These are phyloP conservation scores for Ceratoteleas bidentatus DNA, from an alignment of 1,140 invertebrate species.

Conservation along the genomic window DNA sequence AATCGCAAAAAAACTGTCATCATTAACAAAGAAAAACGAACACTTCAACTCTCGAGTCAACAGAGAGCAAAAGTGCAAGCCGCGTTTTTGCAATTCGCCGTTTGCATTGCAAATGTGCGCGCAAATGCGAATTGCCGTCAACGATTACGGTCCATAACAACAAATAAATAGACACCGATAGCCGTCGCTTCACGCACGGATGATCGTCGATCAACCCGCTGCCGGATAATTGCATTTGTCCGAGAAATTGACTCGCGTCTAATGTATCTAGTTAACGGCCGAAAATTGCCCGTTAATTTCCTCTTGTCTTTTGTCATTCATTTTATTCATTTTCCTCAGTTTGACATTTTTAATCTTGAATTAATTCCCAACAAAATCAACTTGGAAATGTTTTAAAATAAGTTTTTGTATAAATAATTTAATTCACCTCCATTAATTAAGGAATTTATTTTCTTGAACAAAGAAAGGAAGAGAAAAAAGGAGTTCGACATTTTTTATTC, in stretches of 20 bases:
- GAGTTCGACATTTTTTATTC: too few species aligned
- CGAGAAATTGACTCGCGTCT: slow-evolving; percentile 17
- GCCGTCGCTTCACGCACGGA: neutral
- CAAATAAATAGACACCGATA: slow-evolving; percentile 21
- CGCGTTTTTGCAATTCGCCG: slow-evolving; percentile 34
- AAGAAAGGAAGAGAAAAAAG: too few species aligned
- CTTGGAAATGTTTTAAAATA: too few species aligned
- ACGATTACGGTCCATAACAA: neutral
- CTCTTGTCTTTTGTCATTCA: too few species aligned
- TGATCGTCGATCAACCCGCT: slow-evolving; percentile 3
- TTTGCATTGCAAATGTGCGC: slow-evolving; percentile 34
- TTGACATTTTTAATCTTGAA: too few species aligned
- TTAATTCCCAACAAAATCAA: too few species aligned
- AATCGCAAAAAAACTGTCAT: slow-evolving; percentile 47
- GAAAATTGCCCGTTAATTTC: too few species aligned
- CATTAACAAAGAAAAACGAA: slow-evolving; percentile 53
- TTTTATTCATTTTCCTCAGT: too few species aligned
- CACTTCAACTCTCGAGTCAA: slow-evolving; percentile 52
- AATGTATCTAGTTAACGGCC: neutral
- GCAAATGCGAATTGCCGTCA: slow-evolving; percentile 22
- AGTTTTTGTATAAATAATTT: too few species aligned
- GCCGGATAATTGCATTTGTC: slow-evolving; percentile 23
- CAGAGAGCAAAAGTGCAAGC: slow-evolving; percentile 55
- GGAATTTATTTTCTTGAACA: too few species aligned
- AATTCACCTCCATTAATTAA: too few species aligned